Base-by-base conservation (phyloP, 2,888 invertebrate genomes). In the Periphyllus acericola region DNA sequence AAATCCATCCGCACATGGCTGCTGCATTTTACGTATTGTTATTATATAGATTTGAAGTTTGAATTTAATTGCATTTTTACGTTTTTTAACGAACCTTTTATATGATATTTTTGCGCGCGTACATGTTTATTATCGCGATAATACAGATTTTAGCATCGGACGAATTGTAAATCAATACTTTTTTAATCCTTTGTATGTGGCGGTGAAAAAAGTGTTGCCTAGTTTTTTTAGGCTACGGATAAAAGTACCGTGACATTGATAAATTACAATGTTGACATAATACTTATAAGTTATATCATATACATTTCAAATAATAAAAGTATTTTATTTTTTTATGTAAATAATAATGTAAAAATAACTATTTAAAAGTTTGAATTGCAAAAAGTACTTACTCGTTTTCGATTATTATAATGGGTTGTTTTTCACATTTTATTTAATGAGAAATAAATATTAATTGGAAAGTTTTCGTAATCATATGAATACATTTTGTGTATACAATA, bases 211-310 rank as follows among this genome's bases (percentile, higher is more conserved):
- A 75, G 40, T 76, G 25, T 36, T 66, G 5, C 25, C 60, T 3
- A 29, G 81, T 68, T 81, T 66, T 52, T 60, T 76, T 66, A 46
- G 29, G 17, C 46, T 66, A 84, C 8, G 34, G 66, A 21, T 83
- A 66, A 66, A 76, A 40, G 66, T 75, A 75, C 21, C 29, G 14
- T 25, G 83, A 84, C 75, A 76, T 84, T 84, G 83, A 84, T 84
- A 76, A 84, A 84, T 84, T 84, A 76, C 83, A 66, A 84, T 66
- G 83, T 76, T 66, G 75, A 40, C 40, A 25, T 76, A 75, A 84
- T 84, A 84, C 46, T 75, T 40, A 34, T 29, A 74, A 82, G 36
- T 46, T 46, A 46, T 19, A 60, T n/a, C n/a, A 60, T 36, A 83
- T 75, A 60, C 19, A 74, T 75, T 60, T 75, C 55, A 29, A 75